Evolutionary conservation across 2,888 invertebrate genomes (phyloP).

Genomic region (Nipponacmea schrenckii): DNA sequence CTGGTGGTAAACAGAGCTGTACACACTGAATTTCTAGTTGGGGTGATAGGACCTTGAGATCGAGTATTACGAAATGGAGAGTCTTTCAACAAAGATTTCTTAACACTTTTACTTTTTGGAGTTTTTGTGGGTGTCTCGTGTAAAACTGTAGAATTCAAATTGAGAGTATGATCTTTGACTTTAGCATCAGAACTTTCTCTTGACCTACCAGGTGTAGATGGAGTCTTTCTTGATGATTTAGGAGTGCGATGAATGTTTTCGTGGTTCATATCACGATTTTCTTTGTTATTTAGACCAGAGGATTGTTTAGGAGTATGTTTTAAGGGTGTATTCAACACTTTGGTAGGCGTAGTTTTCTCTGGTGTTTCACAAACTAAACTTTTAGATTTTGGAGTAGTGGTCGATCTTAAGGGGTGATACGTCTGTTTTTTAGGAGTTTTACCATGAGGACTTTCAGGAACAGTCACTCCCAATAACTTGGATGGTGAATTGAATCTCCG

Average conservation of each 20-base stretch:
- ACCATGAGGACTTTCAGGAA: background rate
- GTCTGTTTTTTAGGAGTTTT: background rate
- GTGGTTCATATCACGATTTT: background rate
- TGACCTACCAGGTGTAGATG: background rate
- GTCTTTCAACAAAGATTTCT: constrained; percentile 5
- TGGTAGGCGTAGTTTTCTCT: background rate
- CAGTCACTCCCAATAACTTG: background rate
- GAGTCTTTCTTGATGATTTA: background rate
- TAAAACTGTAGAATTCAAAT: background rate
- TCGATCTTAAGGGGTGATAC: background rate
- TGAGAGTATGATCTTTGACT: background rate
- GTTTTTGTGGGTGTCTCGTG: constrained; percentile 14
- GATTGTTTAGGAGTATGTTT: background rate
- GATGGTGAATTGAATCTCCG: no score
- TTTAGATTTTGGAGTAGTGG: background rate
- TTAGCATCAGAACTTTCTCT: background rate
- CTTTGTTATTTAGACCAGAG: background rate
- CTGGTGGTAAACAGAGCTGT: constrained; percentile 45
- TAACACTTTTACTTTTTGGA: background rate
- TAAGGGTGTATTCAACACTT: background rate
- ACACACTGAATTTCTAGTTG: constrained; percentile 40
- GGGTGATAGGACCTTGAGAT: constrained; percentile 36
- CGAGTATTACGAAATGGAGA: constrained; percentile 29
- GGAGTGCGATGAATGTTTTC: background rate
- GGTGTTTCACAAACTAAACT: background rate